Percentiles rank a stretch among this genome's conserved stretches.
These are phyloP conservation scores for Adoxophyes honmai DNA, from an alignment of 1,140 invertebrate species.

Conservation along the genomic window DNA sequence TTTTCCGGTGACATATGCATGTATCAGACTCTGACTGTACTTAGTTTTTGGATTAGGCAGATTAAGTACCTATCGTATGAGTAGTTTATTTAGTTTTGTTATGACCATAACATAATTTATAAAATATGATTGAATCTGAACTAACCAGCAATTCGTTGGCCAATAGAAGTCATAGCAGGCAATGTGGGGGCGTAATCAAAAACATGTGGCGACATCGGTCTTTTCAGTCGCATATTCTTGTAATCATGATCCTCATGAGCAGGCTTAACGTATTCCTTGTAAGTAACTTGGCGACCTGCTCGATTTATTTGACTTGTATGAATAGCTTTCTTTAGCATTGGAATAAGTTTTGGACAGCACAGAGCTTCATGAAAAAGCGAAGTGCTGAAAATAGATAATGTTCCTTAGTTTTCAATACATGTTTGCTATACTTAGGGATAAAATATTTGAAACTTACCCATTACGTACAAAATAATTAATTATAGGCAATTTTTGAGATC, in stretches of 20 bases:
- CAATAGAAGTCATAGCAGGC: constrained; percentile 86
- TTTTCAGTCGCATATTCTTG: constrained; percentile 61
- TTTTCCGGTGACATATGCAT: too few relatives aligned
- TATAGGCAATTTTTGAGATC: too few relatives aligned
- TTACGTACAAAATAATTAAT: too few relatives aligned
- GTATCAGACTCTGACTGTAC: too few relatives aligned
- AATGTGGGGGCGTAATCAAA: constrained; percentile 89
- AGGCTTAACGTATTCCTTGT: constrained; percentile 33
- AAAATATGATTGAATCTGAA: too few relatives aligned
- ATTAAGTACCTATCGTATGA: too few relatives aligned
- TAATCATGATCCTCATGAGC: constrained; percentile 46
- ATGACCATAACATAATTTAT: too few relatives aligned
- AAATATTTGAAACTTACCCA: too few relatives aligned
- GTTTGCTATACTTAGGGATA: too few relatives aligned
- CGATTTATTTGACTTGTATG: not conserved
- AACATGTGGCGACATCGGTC: constrained; percentile 92
- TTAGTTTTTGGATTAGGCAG: too few relatives aligned
- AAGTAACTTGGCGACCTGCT: constrained; percentile 8
- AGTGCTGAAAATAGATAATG: not conserved
- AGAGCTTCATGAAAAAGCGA: not conserved
- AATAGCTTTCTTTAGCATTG: not conserved
- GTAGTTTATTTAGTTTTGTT: too few relatives aligned
- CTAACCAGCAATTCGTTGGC: constrained; percentile 89
- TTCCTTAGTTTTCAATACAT: too few relatives aligned
- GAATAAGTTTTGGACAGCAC: not conserved